phyloP scores from a whole-genome alignment of 37 sponge, comb jelly and placozoan genomes.

The Crambe crambe region DNA sequence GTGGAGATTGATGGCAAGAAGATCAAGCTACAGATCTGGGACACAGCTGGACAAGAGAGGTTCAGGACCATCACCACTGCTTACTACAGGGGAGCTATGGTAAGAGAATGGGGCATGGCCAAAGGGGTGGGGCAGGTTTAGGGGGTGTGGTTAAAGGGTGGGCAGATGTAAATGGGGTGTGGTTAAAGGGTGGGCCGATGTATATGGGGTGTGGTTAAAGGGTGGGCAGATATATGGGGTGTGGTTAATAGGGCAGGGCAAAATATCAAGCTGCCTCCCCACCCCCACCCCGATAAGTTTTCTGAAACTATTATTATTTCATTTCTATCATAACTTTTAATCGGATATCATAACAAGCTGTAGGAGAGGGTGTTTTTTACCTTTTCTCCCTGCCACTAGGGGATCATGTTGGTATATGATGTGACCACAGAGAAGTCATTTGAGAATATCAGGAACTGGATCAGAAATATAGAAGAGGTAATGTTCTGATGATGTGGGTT shows the following conservation, averaged over 20 bases:
- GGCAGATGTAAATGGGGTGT: not conserved
- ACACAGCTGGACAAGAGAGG: conserved; percentile 52
- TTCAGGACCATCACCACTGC: conserved; percentile 68
- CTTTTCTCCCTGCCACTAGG: conserved; percentile 46
- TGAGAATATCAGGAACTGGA: conserved; percentile 99
- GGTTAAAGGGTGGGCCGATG: not conserved
- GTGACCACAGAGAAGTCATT: conserved; percentile 96
- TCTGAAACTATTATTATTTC: no score
- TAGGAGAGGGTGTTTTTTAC: no score
- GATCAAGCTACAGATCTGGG: conserved; percentile 99
- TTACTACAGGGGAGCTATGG: conserved; percentile 68
- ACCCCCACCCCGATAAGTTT: no score
- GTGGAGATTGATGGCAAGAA: conserved; percentile 97
- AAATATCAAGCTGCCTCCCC: no score
- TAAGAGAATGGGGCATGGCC: not conserved
- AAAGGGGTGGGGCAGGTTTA: not conserved
- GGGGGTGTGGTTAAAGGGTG: not conserved
- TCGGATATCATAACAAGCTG: no score
- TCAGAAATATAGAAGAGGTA: conserved; percentile 99
- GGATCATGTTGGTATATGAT: conserved; percentile 99
- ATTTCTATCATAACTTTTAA: no score
- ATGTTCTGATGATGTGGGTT: not conserved
- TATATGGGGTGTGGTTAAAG: not conserved
- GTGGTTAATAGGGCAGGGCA: not conserved
- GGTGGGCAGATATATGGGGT: not conserved